Evolutionary conservation across 2,113 vertebrate genomes (phyloP), one percentile per base, ranked within the genome.

Genomic region (Paramisgurnus dabryanus): DNA sequence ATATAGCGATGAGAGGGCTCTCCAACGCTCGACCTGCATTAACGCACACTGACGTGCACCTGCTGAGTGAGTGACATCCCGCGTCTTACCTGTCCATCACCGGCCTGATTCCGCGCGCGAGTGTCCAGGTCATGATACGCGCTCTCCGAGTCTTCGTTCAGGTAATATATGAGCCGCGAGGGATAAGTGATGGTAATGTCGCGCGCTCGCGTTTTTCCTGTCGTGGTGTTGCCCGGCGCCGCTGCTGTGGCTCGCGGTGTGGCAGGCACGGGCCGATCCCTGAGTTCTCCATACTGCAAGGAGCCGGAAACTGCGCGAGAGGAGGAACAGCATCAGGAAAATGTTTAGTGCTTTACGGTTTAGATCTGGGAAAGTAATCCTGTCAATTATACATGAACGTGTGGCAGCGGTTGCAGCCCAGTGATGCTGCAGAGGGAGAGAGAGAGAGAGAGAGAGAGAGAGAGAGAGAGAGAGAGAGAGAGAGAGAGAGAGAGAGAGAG

Each of bases 111-210:
- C 85, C 92, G 95, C 85, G 93, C 88, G 82, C 90, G 94, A 18
- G 98, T 99, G 89, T 97, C 95, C 92, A 99, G 92, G 88, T 97
- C 90, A 88, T 97, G 95, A 81, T 95, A 96, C 80, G 97, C 94
- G 72, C 95, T 98, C 92, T 99, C 98, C 0, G 91, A 93, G 86
- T 98, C 98, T 89, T 94, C 96, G 78, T 98, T 98, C 84, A 98
- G 91, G 88, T 96, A 98, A 94, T 98, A 99, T 70, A 99, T 87
- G 69, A 99, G 87, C 91, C 97, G 95, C 60, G 96, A 97, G 85
- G 98, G 98, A 91, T 96, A 93, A 22, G 94, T 94, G 88, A 98
- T 92, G 8, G 67, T 71, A 68, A 85, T 67, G 90, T 94, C 93
- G 79, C 91, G 93, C 87, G 95, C 94, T 83, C 86, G 27, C 7